Base-by-base conservation (phyloP, 2,888 invertebrate genomes). In the Nomada hirtipes region DNA sequence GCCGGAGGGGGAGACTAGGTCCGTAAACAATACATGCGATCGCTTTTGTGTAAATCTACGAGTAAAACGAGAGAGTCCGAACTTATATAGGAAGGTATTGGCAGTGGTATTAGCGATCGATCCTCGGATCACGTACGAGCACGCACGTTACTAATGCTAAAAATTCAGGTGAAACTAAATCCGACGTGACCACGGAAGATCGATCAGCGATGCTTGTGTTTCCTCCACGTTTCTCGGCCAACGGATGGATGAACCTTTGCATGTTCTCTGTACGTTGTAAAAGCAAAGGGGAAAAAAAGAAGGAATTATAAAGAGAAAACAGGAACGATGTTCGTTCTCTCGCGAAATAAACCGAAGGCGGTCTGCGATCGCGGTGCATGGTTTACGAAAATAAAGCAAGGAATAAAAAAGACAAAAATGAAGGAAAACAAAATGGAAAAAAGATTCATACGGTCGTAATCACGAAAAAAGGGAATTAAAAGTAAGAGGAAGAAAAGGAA, bases 21-120 rank as follows among this genome's bases (percentile, higher is more conserved):
- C 74, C 57, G 76, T 79, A 79, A 84, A 76, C 57, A 61, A 81
- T 65, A 74, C 60, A 29, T 59, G 65, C 57, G 47, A 50, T 79
- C 70, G 63, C 55, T 57, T 57, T 70, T 65, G 36, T 60, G 55
- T 18, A 59, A 61, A 57, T 53, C 29, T 36, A 65, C 68, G 67
- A 73, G 57, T 36, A 70, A 72, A 76, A 75, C 74, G 74, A 64
- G 74, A 64, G 74, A 68, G 61, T 61, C 47, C 65, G 69, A 77
- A 79, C 65, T 79, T 82, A 76, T 47, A 9, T 59, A 59, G 55
- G 64, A 82, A 67, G 71, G 60, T 78, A 75, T 83, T 83, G 83
- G 83, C 80, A 85, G 78, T 83, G 78, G 69, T 81, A 68, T 76
- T 59, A 55, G 53, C 70, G 61, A 78, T 78, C 73, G 80, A 73